A percentile compares a stretch with the other conserved stretches of the same genome.
phyloP scores from a whole-genome alignment of 2,797 vertebrate species.

The Cirrhinus mrigala region DNA sequence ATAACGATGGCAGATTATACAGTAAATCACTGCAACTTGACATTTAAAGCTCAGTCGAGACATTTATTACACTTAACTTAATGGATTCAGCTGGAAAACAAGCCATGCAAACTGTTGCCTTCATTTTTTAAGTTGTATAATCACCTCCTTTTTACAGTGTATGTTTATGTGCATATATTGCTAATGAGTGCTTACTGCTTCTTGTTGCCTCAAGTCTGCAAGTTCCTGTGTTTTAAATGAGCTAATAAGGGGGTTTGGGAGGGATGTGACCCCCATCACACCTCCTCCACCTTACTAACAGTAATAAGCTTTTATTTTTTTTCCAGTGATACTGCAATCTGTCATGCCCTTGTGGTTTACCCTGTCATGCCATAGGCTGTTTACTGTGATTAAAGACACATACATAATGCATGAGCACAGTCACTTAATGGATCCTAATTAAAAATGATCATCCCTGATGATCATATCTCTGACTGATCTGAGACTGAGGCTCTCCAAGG shows the following conservation, averaged over 20 bases:
- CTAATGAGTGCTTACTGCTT: background rate
- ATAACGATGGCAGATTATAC: background rate
- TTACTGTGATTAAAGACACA: constrained; percentile 14
- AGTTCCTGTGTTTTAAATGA: background rate
- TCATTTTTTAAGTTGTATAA: background rate
- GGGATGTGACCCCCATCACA: background rate
- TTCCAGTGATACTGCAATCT: constrained; percentile 2
- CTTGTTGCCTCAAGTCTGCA: background rate
- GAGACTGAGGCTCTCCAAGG: constrained; percentile 2
- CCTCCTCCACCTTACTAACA: background rate
- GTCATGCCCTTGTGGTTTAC: constrained; percentile 12
- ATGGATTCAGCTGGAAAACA: background rate
- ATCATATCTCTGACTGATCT: constrained; percentile 26
- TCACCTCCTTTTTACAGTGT: background rate
- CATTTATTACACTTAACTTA: background rate
- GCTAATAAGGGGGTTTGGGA: background rate
- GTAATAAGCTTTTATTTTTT: background rate
- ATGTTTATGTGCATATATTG: background rate
- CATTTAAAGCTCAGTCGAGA: background rate
- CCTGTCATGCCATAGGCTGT: constrained; percentile 33
- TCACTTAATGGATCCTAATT: constrained; percentile 28
- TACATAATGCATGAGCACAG: constrained; percentile 21
- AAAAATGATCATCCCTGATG: constrained; percentile 20
- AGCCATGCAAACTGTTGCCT: background rate
- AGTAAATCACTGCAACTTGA: background rate